Percentiles rank a stretch among this genome's conserved stretches.
Conservation (phyloP, 2,797 vertebrate genomes). For the Esox masquinongy region DNA sequence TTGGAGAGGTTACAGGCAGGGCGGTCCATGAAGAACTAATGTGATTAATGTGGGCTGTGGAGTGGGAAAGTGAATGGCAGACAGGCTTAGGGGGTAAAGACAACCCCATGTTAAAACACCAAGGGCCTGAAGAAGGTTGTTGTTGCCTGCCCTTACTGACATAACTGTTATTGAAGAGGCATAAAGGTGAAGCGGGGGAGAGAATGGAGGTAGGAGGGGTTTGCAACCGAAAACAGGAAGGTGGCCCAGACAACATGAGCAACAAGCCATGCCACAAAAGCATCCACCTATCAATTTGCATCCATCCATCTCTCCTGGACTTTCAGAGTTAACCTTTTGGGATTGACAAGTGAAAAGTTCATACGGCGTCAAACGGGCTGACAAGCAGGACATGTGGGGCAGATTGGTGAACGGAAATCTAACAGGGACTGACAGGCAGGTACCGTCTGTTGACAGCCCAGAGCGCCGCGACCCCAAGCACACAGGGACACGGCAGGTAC, state of each 20-base stretch:
- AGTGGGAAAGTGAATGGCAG: constrained; percentile 20
- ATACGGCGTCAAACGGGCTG: constrained; percentile 77
- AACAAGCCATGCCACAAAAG: constrained; percentile 54
- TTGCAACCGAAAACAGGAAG: background rate
- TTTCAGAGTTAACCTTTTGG: constrained; percentile 86
- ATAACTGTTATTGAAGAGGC: background rate
- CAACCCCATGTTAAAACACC: constrained; percentile 33
- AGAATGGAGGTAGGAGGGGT: background rate
- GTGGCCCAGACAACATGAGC: constrained; percentile 45
- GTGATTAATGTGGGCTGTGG: constrained; percentile 5
- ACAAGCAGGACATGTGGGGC: constrained; percentile 79
- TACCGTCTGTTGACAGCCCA: constrained; percentile 75
- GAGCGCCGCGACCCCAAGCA: constrained; percentile 60
- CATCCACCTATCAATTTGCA: constrained; percentile 72
- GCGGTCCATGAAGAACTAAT: constrained; percentile 5
- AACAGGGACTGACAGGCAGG: constrained; percentile 90
- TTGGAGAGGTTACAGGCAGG: background rate
- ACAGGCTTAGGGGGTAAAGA: constrained; percentile 17
- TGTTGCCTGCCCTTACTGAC: constrained; percentile 28
- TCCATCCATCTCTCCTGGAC: constrained; percentile 68
- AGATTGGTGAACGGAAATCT: constrained; percentile 76
- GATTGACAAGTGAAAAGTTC: constrained; percentile 89
- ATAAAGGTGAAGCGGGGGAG: background rate
- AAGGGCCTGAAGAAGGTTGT: constrained; percentile 36
- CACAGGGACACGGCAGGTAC: constrained; percentile 64